These are phyloP conservation scores for Acanthis flammea DNA, from an alignment of 2,797 vertebrate genomes.

Conservation along the genomic window DNA sequence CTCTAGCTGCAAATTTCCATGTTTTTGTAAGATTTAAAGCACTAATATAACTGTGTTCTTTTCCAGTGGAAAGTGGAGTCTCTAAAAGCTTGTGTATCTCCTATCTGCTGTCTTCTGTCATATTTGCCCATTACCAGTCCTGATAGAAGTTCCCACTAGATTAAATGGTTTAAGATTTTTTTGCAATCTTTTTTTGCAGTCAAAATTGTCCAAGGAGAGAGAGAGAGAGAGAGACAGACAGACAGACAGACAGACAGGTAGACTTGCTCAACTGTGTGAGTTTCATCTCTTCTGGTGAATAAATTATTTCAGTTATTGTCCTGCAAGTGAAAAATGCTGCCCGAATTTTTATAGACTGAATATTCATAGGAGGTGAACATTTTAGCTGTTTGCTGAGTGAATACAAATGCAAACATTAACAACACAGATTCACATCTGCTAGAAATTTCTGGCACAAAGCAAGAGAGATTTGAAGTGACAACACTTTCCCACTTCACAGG, in stretches of 20 bases:
- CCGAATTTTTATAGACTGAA: slow-evolving; percentile 27
- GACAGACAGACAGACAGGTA: background rate
- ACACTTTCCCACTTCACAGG: background rate
- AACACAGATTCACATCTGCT: background rate
- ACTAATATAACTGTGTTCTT: background rate
- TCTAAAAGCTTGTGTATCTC: background rate
- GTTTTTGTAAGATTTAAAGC: background rate
- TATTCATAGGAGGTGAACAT: slow-evolving; percentile 35
- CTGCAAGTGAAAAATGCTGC: slow-evolving; percentile 7
- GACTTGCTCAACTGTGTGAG: background rate
- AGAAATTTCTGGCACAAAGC: slow-evolving; percentile 12
- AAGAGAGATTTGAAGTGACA: background rate
- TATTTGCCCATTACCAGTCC: background rate
- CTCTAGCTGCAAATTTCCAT: background rate
- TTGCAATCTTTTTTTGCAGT: background rate
- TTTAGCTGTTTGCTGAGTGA: slow-evolving; percentile 17
- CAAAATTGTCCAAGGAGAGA: background rate
- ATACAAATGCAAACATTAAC: slow-evolving; percentile 56
- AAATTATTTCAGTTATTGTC: slow-evolving; percentile 30
- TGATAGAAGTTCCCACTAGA: background rate
- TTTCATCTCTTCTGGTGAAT: slow-evolving; percentile 22
- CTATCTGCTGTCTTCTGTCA: background rate
- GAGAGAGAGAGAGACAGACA: background rate
- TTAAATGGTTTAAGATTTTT: background rate
- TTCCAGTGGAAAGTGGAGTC: background rate